These are phyloP conservation scores for Zapornia atra DNA, from an alignment of 2,113 vertebrate species.

Conservation along the genomic window DNA sequence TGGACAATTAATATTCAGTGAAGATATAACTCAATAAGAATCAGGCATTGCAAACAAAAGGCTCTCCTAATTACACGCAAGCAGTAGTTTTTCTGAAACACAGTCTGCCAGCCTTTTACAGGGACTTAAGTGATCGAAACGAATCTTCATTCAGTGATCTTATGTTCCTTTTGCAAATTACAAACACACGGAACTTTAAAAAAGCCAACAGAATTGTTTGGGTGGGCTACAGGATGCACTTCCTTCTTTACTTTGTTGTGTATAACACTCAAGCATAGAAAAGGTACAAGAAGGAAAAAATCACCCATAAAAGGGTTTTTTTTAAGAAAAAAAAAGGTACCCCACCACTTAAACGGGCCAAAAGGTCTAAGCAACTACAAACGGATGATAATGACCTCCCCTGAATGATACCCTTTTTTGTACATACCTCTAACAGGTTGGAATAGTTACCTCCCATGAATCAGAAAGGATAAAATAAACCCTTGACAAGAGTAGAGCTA, in stretches of 20 bases:
- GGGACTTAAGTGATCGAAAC: background rate
- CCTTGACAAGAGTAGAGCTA: background rate
- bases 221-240: background rate
- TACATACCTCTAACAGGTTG: background rate
- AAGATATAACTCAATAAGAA: background rate
- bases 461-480: background rate
- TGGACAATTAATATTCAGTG: background rate
- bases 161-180: background rate
- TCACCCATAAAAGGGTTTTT: background rate
- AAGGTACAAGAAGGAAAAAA: background rate
- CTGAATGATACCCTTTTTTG: accelerated
- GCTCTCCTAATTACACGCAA: background rate
- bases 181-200: background rate
- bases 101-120: background rate
- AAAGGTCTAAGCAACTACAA: background rate
- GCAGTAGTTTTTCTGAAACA: background rate
- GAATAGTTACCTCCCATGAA: background rate
- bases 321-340: background rate
- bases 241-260: background rate
- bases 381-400: too few species aligned
- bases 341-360: background rate
- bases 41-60: background rate
- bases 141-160: background rate
- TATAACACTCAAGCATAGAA: background rate
- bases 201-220: background rate